These are phyloP conservation scores for Pantherophis vulpinus DNA, from an alignment of 2,797 vertebrate genomes.

Conservation along the genomic window DNA sequence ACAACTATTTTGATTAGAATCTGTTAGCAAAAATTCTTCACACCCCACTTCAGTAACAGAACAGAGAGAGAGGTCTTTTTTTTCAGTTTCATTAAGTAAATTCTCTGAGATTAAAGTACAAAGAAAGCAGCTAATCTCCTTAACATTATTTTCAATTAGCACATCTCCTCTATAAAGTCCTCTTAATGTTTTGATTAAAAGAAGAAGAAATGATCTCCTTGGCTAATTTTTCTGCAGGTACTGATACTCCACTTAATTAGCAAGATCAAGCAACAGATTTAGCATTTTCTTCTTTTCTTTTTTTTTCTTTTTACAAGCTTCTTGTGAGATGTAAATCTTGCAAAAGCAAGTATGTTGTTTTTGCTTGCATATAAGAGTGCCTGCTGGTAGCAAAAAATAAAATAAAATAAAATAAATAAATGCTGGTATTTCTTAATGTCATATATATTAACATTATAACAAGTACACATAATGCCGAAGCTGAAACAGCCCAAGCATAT, in stretches of 20 bases:
- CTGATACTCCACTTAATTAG: background rate
- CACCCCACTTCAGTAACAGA: background rate
- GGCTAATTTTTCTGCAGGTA: background rate
- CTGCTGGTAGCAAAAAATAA: background rate
- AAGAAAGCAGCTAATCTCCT: background rate
- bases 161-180: background rate
- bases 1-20: background rate
- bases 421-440: background rate
- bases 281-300: background rate
- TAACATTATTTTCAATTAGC: background rate
- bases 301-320: background rate
- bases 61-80: background rate
- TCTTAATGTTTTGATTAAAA: background rate
- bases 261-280: background rate
- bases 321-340: background rate
- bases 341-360: background rate
- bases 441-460: background rate
- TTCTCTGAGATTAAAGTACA: background rate
- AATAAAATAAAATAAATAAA: background rate
- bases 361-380: background rate
- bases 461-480: background rate
- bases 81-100: background rate
- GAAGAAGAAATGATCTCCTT: background rate
- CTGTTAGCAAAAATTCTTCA: background rate
- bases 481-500: background rate